A percentile compares a stretch with the other conserved stretches of the same genome.
phyloP scores from a whole-genome alignment of 2,888 invertebrate genomes.

The Drosophila kambysellisi region DNA sequence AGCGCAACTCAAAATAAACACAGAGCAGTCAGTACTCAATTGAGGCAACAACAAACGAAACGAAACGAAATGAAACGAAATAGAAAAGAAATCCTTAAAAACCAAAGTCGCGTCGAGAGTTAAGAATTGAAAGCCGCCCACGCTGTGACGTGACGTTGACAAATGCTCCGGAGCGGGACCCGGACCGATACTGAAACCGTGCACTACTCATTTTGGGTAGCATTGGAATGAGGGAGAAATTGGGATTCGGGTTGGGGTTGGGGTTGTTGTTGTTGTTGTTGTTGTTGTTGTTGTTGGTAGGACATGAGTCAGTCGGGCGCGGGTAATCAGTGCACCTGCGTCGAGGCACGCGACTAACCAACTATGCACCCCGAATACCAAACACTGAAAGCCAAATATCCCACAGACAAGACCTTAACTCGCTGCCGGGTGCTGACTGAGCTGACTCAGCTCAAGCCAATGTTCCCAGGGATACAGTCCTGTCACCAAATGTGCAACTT shows the following conservation, averaged over 20 bases:
- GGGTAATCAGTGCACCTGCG: slow-evolving; percentile 64
- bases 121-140: slow-evolving; percentile 39
- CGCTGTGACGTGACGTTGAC: slow-evolving; percentile 69
- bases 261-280: background rate
- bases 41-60: slow-evolving; percentile 25
- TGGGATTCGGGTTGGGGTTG: background rate
- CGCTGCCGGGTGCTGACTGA: background rate
- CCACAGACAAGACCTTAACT: background rate
- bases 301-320: slow-evolving; percentile 54
- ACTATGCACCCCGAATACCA: slow-evolving; percentile 45
- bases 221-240: background rate
- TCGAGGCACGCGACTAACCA: slow-evolving; percentile 62
- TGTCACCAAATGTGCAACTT: background rate
- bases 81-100: slow-evolving; percentile 60
- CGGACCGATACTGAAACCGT: slow-evolving; percentile 3
- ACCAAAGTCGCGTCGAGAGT: slow-evolving; percentile 27
- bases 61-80: slow-evolving; percentile 20
- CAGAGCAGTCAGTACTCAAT: slow-evolving; percentile 15
- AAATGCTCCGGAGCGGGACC: slow-evolving; percentile 58
- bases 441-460: background rate
- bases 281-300: slow-evolving; percentile 1
- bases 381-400: slow-evolving; percentile 20
- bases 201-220: slow-evolving; percentile 12
- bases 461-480: background rate
- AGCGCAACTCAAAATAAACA: slow-evolving; percentile 39